Evolutionary conservation across 2,797 vertebrate species (phyloP), one percentile per base, ranked within the genome.

Genomic region (Micromesistius poutassou): DNA sequence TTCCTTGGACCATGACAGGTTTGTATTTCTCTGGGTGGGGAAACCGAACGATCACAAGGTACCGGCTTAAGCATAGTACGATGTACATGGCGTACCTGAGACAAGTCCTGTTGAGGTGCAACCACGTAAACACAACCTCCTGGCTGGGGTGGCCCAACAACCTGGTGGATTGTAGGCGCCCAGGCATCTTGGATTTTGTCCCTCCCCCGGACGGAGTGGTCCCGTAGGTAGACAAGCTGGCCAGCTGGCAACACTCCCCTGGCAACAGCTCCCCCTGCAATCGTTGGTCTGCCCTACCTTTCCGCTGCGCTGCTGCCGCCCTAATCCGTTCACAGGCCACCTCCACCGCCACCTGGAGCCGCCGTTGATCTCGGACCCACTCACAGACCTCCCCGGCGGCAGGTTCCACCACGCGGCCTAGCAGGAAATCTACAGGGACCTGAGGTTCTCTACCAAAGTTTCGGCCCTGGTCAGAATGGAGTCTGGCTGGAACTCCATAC

Each of bases 381-480:
- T 74, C 71, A 35, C 75, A 80, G 13, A 73, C 75, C 6, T 66
- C 36, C 36, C 36, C 36, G 6, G 36, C 7, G 19, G n/a, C 6
- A 3, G 74, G 74, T 8, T 79, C 74, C 31, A 14, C 8, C 8
- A 76, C 70, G 1, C 62, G 22, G 2, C 66, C 76, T 4, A 75
- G 30, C 46, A 78, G 25, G 28, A 78, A 81, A 8, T 77, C 78
- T 1, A 79, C 42, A 1, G 78, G 74, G 0, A 76, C 35, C 31
- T 31, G 31, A 31, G 31, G 31, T 31, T 31, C 31, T 31, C 31
- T 31, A 31, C 31, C 68, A 71, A 71, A 71, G n/a, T 28, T 71
- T 28, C 68, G n/a, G n/a, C 25, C 68, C 68, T 71, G n/a, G 22
- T 71, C 68, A 0, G 68, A 71, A 28, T 71, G 68, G n/a, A 71